Conservation (phyloP, 2,113 vertebrate species). For the Meleagris gallopavo region DNA sequence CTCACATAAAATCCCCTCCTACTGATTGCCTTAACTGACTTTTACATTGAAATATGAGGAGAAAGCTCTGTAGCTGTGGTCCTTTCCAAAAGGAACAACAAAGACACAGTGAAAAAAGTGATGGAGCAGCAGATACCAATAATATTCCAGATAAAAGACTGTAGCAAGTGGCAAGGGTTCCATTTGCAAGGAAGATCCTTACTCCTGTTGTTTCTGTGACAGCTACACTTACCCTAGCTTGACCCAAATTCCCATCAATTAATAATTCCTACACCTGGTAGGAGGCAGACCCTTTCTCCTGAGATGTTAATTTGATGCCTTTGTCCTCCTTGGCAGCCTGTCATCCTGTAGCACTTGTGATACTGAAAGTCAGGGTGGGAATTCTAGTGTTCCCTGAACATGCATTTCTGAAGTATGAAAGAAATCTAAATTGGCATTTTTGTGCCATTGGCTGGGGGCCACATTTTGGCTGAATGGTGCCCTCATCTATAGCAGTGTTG, state of each 20-base stretch:
- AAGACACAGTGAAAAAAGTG: background rate
- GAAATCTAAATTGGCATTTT: slow-evolving; percentile 23
- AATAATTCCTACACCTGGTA: background rate
- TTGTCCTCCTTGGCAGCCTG: background rate
- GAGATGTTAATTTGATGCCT: background rate
- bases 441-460: background rate
- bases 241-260: background rate
- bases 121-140: background rate
- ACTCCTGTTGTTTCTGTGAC: background rate
- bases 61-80: background rate
- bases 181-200: background rate
- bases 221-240: background rate
- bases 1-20: background rate
- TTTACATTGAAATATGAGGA: background rate
- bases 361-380: background rate
- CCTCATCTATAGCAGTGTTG: background rate
- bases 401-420: background rate
- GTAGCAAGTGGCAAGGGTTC: background rate
- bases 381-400: background rate
- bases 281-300: background rate
- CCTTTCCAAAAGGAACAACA: background rate
- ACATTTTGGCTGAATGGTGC: background rate
- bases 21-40: background rate
- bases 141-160: background rate
- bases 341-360: background rate